Base-by-base conservation (phyloP, 1,140 invertebrate species). In the Brachionus rotundiformis region DNA sequence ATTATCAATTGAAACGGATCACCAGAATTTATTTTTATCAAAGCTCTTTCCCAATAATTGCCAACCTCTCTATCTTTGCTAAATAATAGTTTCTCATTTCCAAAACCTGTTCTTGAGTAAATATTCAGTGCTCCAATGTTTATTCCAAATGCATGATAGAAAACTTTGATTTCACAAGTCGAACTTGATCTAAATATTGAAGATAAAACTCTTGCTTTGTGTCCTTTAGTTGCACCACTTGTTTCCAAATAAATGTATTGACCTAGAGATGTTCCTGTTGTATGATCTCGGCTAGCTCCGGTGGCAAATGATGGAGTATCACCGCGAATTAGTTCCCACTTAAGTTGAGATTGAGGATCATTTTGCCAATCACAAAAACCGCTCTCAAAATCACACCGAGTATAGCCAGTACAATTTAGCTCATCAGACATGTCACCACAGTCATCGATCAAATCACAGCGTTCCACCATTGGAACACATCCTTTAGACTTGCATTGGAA, bases 221-320 rank as follows among this genome's bases (percentile, higher is more conserved):
- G 8, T 29, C 65, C 65, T 36, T 59, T 23, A 1, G 4, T 5
- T 36, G 5, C 7, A 25, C 39, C 54, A 49, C 27, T 25, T 54
- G 81, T 23, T 39, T 82, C 81, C 6, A 82, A 0, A 49, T 61
- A 75, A 29, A 39, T 6, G 7, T 6, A 68, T 63, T 82, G 36
- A 8, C 81, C 81, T 0, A 11, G 19, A 1, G 61, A 61, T 29
- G 61, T 71, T 3, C 84, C 84, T 80, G 83, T 84, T 4, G 93
- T 94, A 84, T 94, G 93, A 85, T 94, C 93, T 84, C 89, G 90
- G 7, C 90, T 90, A 0, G 93, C 93, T 27, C 93, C 93, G 0
- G 93, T 94, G 3, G 90, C 89, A 4, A 91, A 87, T 36, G 91
- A 89, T 0, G 89, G 41, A 31, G 84, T 84, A 79, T 84, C 84